Evolutionary conservation across 2,113 vertebrate species (phyloP).

Genomic region (Amazona vittata): DNA sequence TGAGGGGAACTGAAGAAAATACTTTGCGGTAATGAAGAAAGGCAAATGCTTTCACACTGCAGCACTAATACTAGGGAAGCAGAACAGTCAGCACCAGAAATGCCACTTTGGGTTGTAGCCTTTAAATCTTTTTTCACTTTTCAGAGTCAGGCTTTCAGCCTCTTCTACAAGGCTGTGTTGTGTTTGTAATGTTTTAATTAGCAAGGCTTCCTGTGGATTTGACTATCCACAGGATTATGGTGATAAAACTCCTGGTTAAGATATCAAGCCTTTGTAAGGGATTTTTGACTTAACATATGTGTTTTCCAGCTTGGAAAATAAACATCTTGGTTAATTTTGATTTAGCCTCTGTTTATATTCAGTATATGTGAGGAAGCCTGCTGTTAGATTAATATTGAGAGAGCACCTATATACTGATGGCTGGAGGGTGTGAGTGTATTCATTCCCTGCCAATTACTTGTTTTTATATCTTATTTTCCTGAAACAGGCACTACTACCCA

Average conservation of each 20-base stretch:
- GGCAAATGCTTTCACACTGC: neutral
- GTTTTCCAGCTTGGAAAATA: neutral
- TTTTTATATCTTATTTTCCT: neutral
- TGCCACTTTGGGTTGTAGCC: neutral
- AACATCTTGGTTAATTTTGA: neutral
- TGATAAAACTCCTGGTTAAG: neutral
- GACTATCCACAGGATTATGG: neutral
- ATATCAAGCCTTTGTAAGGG: neutral
- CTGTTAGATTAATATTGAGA: neutral
- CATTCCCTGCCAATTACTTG: neutral
- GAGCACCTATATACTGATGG: neutral
- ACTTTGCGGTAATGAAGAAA: neutral
- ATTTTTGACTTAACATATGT: neutral
- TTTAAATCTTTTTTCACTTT: neutral
- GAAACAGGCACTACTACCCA: neutral
- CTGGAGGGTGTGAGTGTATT: neutral
- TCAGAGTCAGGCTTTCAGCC: neutral
- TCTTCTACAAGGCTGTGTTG: neutral
- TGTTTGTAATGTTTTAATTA: neutral
- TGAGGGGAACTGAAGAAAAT: neutral
- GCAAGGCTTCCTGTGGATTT: neutral
- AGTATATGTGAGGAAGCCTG: neutral
- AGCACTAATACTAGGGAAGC: neutral
- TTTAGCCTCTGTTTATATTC: neutral
- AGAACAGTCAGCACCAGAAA: neutral